phyloP scores from a whole-genome alignment of 2,113 vertebrate genomes.

The Pseudonaja textilis region DNA sequence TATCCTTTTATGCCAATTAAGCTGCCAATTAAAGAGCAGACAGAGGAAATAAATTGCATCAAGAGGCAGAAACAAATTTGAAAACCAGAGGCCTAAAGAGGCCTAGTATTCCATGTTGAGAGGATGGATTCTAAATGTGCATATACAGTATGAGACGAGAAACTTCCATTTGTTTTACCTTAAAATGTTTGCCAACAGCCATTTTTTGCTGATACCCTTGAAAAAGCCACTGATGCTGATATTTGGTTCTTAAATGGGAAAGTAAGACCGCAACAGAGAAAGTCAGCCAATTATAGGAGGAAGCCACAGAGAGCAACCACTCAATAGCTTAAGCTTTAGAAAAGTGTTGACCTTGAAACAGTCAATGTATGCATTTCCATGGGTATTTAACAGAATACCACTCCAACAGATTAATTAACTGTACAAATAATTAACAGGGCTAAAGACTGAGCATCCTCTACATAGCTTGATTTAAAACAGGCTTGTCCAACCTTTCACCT shows the following conservation, averaged over 20 bases:
- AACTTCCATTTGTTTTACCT: neutral
- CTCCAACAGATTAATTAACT: slow-evolving; percentile 64
- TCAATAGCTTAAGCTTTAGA: slow-evolving; percentile 57
- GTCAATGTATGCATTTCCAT: slow-evolving; percentile 58
- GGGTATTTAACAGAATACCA: slow-evolving; percentile 50
- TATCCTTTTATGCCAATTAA: neutral
- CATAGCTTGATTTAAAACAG: slow-evolving; percentile 29
- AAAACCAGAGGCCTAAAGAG: neutral
- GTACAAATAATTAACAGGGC: slow-evolving; percentile 56
- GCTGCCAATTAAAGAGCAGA: neutral
- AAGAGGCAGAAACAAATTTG: slow-evolving; percentile 4
- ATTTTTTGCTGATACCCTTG: neutral
- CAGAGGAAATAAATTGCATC: neutral
- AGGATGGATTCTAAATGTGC: neutral
- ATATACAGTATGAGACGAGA: neutral
- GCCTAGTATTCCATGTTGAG: neutral
- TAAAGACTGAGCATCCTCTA: slow-evolving; percentile 38
- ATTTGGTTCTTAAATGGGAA: slow-evolving; percentile 30
- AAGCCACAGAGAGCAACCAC: slow-evolving; percentile 50
- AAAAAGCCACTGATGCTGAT: slow-evolving; percentile 2
- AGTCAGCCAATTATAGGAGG: slow-evolving; percentile 49
- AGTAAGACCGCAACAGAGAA: slow-evolving; percentile 19
- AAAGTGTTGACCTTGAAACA: slow-evolving; percentile 63
- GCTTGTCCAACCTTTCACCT: too few species aligned
- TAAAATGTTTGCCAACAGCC: neutral